Evolutionary conservation across 2,113 vertebrate species (phyloP).

Genomic region (Paratilapia polleni): DNA sequence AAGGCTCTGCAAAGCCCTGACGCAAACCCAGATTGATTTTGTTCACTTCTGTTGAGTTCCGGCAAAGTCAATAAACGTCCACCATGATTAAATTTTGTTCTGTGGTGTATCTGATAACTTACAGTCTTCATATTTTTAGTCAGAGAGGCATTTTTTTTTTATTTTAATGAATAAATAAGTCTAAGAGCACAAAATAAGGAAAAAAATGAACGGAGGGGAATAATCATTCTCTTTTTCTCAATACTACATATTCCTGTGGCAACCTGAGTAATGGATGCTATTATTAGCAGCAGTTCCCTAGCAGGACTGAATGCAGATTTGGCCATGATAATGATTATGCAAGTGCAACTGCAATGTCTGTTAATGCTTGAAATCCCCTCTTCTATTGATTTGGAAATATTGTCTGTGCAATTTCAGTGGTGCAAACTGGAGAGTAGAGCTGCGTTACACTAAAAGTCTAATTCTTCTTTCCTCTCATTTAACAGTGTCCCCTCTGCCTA

Average conservation of each 20-base stretch:
- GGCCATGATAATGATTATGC: slow-evolving; percentile 26
- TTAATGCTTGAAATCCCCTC: slow-evolving; percentile 33
- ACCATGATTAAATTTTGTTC: slow-evolving; percentile 29
- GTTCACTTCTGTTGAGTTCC: slow-evolving; percentile 15
- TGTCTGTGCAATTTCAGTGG: slow-evolving; percentile 20
- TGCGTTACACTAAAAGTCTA: slow-evolving; percentile 4
- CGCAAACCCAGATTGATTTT: slow-evolving; percentile 51
- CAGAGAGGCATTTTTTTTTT: background rate
- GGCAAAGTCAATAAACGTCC: slow-evolving; percentile 50
- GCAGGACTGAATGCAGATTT: slow-evolving; percentile 48
- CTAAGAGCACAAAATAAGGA: background rate
- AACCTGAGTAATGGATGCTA: slow-evolving; percentile 48
- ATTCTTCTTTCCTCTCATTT: slow-evolving; percentile 37
- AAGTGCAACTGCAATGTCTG: slow-evolving; percentile 15
- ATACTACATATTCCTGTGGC: slow-evolving; percentile 58
- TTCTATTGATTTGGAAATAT: slow-evolving; percentile 46
- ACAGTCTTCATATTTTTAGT: background rate
- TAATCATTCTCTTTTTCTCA: background rate
- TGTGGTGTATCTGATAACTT: slow-evolving; percentile 1
- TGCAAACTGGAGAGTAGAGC: background rate
- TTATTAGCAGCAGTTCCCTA: slow-evolving; percentile 65
- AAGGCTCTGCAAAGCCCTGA: slow-evolving; percentile 2
- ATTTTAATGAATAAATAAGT: slow-evolving; percentile 15
- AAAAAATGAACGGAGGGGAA: background rate
- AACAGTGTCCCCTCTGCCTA: slow-evolving; percentile 46